phyloP scores from a whole-genome alignment of 35 echinoderm and acorn worm genomes.

The Lytechinus pictus region DNA sequence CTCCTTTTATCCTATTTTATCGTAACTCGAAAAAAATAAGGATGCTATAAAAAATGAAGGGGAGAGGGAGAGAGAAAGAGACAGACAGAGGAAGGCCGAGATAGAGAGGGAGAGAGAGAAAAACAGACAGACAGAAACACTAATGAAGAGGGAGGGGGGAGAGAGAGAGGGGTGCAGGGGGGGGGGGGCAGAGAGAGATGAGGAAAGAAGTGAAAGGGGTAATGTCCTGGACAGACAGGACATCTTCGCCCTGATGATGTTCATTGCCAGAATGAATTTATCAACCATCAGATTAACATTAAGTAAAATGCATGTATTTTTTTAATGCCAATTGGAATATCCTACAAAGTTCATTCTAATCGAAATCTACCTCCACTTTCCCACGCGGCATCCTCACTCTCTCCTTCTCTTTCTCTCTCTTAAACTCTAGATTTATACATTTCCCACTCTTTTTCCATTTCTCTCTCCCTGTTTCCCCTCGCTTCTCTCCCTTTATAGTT shows the following conservation, averaged over 20 bases:
- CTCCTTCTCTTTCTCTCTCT: background rate
- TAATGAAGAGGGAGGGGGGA: background rate
- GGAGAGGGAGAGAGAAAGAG: no score
- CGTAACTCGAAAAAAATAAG: no score
- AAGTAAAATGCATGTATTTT: background rate
- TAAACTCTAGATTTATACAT: no score
- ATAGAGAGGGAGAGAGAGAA: background rate
- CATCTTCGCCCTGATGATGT: background rate
- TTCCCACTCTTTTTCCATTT: no score
- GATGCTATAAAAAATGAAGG: no score
- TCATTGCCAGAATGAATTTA: slow-evolving; percentile 3
- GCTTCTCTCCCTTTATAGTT: no score
- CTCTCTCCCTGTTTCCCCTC: no score
- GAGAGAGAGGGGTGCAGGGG: no score
- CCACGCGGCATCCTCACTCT: background rate
- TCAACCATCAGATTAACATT: background rate
- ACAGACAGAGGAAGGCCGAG: no score
- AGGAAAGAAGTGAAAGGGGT: background rate
- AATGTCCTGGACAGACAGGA: background rate
- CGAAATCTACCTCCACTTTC: background rate
- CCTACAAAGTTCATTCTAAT: background rate
- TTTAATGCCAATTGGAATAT: background rate
- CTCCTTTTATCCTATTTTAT: no score
- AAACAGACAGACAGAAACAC: no score
- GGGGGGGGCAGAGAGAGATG: background rate